Evolutionary conservation across 1,140 invertebrate species (phyloP), one percentile per base, ranked within the genome.

Genomic region (Magallana angulata): DNA sequence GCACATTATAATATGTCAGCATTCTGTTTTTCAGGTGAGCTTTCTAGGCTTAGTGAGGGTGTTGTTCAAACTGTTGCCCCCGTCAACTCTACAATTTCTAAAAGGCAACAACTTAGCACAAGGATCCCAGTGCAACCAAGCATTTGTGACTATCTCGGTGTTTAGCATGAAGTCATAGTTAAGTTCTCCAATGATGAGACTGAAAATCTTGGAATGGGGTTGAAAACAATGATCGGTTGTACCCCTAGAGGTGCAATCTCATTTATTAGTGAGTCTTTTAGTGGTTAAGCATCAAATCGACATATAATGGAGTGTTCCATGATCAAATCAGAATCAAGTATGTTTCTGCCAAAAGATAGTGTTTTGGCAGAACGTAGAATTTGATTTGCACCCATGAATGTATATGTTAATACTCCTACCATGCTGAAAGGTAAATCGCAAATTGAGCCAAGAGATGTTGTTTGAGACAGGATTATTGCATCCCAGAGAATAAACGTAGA

Each of bases 361-460:
- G 85, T 90, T 14, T 90, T 90, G 91, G 80, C 88, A 36, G 90
- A 91, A 59, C 87, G 90, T 60, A 90, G 87, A 7, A 88, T 90
- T 30, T 24, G 85, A 5, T 90, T 90, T 87, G 88, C 87, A 87
- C 82, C 88, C 12, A 12, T 59, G 57, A 24, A 92, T 88, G 82
- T 90, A 2, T 48, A 56, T 16, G 59, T 91, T 3, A 91, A 91
- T 68, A 90, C 90, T 30, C 91, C 89, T 60, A 88, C 88, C 80
- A 90, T 92, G 58, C 90, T 91, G 24, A 88, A 85, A 62, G 90
- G 89, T 12, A 90, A 90, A 85, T 90, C 90, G 57, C 76, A 84
- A 60, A 58, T 90, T 59, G n/a, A 9, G 11, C 56, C 36, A 12
- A 57, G 88, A 71, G 56, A n/a, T 87, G 58, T 88, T 81, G 6